Percentiles rank a stretch among this genome's conserved stretches.
phyloP scores from a whole-genome alignment of 2,113 vertebrate genomes.

The Pseudolaguvia tuberculata region DNA sequence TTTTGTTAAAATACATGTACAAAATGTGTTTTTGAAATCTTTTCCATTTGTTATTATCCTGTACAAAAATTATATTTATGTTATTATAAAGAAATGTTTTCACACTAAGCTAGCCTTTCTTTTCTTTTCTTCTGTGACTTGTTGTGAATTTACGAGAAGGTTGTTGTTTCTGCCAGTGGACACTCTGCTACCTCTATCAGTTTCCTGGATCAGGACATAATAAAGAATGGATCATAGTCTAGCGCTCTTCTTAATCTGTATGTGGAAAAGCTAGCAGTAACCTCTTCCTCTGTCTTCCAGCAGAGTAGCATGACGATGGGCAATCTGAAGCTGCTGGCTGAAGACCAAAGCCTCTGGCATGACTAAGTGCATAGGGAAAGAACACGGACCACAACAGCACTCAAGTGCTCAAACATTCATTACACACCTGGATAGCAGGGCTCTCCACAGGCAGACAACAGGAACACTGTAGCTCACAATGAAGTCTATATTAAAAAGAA shows the following conservation, averaged over 20 bases:
- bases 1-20: background rate
- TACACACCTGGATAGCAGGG: slow-evolving; percentile 55
- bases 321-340: slow-evolving; percentile 48
- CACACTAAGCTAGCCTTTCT: background rate
- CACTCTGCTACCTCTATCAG: background rate
- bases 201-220: slow-evolving; percentile 5
- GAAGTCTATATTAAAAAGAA: slow-evolving; percentile 61
- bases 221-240: slow-evolving; percentile 20
- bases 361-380: slow-evolving; percentile 63
- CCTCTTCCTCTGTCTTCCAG: slow-evolving; percentile 51
- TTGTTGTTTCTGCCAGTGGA: slow-evolving; percentile 6
- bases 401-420: slow-evolving; percentile 66
- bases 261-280: slow-evolving; percentile 18
- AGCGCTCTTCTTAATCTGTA: slow-evolving; percentile 10
- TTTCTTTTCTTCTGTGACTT: slow-evolving; percentile 9
- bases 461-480: slow-evolving; percentile 55
- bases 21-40: background rate
- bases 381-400: slow-evolving; percentile 49
- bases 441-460: slow-evolving; percentile 58
- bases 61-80: background rate
- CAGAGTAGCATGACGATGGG: slow-evolving; percentile 52
- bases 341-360: slow-evolving; percentile 62
- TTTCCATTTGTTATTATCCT: background rate
- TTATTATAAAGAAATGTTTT: background rate
- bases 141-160: background rate